Evolutionary conservation across 1,140 invertebrate species (phyloP).

Genomic region (Cataglyphis hispanica): DNA sequence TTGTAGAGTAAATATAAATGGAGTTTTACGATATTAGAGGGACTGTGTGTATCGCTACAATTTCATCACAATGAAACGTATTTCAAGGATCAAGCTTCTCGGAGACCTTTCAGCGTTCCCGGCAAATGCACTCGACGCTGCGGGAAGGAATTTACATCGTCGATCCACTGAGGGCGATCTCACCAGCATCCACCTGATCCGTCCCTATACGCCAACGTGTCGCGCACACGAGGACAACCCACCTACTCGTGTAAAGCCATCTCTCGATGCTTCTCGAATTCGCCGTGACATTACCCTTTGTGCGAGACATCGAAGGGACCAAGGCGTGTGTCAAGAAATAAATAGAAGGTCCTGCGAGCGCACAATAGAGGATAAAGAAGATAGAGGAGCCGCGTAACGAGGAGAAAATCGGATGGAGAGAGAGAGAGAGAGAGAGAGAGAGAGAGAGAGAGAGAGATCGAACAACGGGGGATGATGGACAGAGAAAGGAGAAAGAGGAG

Average conservation of each 20-base stretch:
- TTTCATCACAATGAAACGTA: conserved; percentile 43
- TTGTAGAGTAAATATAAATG: neutral
- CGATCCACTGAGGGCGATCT: conserved; percentile 41
- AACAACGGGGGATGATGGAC: neutral
- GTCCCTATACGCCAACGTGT: conserved; percentile 27
- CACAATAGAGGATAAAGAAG: conserved; percentile 33
- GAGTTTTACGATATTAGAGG: neutral
- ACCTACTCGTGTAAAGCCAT: neutral
- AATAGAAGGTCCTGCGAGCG: conserved; percentile 55
- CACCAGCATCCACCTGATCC: conserved; percentile 37
- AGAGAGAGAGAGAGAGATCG: neutral
- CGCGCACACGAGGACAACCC: conserved; percentile 10
- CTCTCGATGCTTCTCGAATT: conserved; percentile 31
- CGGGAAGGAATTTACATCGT: conserved; percentile 50
- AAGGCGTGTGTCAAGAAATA: conserved; percentile 61
- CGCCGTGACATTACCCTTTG: conserved; percentile 30
- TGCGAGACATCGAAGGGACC: conserved; percentile 24
- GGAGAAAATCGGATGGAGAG: conserved; percentile 55
- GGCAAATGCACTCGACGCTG: conserved; percentile 27
- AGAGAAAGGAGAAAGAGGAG: too few species aligned
- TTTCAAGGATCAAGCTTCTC: conserved; percentile 10
- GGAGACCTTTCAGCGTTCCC: neutral
- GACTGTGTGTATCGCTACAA: neutral
- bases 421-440: too few species aligned
- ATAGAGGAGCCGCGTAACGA: conserved; percentile 64